Base-by-base conservation (phyloP, 2,113 vertebrate genomes). In the Trichechus manatus region DNA sequence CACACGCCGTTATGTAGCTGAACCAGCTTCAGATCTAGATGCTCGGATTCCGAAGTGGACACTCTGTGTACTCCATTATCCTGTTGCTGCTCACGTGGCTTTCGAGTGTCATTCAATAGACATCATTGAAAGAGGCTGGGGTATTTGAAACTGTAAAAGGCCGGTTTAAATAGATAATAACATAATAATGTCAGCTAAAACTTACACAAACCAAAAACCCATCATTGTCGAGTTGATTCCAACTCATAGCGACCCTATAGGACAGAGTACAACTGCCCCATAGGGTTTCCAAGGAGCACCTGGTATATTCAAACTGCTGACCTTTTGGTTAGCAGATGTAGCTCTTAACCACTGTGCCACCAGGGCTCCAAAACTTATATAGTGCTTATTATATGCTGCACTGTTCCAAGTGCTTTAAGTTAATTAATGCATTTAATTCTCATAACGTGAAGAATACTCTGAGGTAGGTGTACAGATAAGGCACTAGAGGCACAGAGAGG, bases 1-100 rank as follows among this genome's bases (percentile, higher is more conserved):
- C 2, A 29, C 5, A 1, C 36, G 15, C 92, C 4, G 0, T 47
- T n/a, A 15, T 2, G 0, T 59, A 25, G 22, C 47, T 72, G 31
- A 42, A 10, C 33, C 53, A 75, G 17, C 68, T 64, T 39, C 10
- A 22, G 4, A 78, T 13, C 22, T 23, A 83, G 31, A 29, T n/a
- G 9, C 53, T 75, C n/a, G 27, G 7, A 27, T 66, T 72, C 82
- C 29, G 17, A 23, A 25, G 15, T 1, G 72, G 23, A 61, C 31
- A 9, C 23, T 80, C 17, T 78, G 47, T 42, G 23, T 44, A 53
- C 4, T 68, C 0, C 3, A 5, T 44, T 47, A 11, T 29, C 42
- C 27, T 78, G 1, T 78, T 47, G 42, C 75, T 78, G 42, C 31
- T 68, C 56, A 61, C 42, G 15, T 29, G 50, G 11, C 7, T 89